Percentiles rank a stretch among this genome's conserved stretches.
Evolutionary conservation across 2,113 vertebrate species (phyloP).

Genomic region (Burhinus bistriatus): DNA sequence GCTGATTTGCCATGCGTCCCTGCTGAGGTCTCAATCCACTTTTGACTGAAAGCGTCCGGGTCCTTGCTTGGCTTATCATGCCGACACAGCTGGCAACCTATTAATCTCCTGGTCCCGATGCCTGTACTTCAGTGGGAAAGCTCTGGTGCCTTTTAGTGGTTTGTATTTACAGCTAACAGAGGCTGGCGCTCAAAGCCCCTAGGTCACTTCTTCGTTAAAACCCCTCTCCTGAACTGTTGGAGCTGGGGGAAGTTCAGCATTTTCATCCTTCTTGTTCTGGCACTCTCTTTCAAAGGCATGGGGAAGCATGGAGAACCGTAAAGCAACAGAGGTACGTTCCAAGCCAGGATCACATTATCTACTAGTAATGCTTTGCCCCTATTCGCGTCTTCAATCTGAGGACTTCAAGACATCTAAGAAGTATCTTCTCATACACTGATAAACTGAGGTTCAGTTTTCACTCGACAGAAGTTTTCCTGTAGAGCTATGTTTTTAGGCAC

Average conservation of each 20-base stretch:
- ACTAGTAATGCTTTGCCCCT: neutral
- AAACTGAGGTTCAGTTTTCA: neutral
- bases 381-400: neutral
- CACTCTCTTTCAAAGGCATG: neutral
- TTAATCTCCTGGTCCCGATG: neutral
- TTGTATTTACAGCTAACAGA: neutral
- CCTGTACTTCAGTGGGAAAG: neutral
- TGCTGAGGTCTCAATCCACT: constrained; percentile 15
- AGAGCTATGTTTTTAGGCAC: neutral
- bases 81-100: neutral
- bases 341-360: neutral
- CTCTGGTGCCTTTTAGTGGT: neutral
- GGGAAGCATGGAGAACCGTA: fast-evolving
- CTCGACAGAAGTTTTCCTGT: neutral
- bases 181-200: neutral
- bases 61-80: constrained; percentile 25
- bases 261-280: neutral
- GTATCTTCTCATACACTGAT: neutral
- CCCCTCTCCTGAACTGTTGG: neutral
- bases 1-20: neutral
- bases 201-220: neutral
- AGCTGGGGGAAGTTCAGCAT: neutral
- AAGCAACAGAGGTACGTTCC: neutral
- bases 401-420: neutral
- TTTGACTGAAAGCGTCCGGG: fast-evolving